These are phyloP conservation scores for Leptinotarsa rubiginosa DNA, from an alignment of 2,888 invertebrate species.

Conservation along the genomic window DNA sequence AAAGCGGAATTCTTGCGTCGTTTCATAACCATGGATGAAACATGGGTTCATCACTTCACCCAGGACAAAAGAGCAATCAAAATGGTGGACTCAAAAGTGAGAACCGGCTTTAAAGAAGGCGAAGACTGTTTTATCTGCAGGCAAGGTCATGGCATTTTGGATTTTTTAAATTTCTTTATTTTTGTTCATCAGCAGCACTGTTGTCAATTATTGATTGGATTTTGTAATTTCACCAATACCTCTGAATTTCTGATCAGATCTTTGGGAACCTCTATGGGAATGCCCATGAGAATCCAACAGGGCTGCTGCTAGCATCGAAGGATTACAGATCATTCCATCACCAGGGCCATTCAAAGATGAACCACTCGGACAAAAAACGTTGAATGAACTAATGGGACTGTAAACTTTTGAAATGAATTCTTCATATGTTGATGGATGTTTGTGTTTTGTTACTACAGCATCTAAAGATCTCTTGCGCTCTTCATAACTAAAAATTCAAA, in stretches of 20 bases:
- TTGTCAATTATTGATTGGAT: too few relatives aligned
- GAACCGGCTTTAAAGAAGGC: too few relatives aligned
- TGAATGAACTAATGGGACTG: conserved; percentile 73
- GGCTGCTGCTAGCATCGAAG: conserved; percentile 70
- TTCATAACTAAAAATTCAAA: conserved; percentile 77
- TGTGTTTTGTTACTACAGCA: conserved; percentile 86
- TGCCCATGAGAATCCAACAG: conserved; percentile 70
- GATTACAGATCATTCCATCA: conserved; percentile 61
- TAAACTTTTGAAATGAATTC: conserved; percentile 82
- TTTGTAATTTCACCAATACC: conserved; percentile 47
- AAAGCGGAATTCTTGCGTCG: too few relatives aligned
- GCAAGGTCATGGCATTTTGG: too few relatives aligned
- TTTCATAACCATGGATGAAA: too few relatives aligned
- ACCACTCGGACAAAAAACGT: conserved; percentile 64
- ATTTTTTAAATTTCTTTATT: background rate
- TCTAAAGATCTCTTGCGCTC: conserved; percentile 89
- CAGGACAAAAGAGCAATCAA: too few relatives aligned
- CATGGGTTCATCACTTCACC: too few relatives aligned
- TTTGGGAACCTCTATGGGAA: conserved; percentile 59
- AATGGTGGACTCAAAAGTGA: too few relatives aligned
- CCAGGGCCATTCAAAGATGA: conserved; percentile 53
- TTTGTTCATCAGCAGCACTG: background rate
- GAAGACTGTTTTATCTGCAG: too few relatives aligned
- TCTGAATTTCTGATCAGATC: conserved; percentile 60
- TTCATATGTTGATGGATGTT: conserved; percentile 90